Evolutionary conservation across 1,140 invertebrate genomes (phyloP).

Genomic region (Cydia pomonella): DNA sequence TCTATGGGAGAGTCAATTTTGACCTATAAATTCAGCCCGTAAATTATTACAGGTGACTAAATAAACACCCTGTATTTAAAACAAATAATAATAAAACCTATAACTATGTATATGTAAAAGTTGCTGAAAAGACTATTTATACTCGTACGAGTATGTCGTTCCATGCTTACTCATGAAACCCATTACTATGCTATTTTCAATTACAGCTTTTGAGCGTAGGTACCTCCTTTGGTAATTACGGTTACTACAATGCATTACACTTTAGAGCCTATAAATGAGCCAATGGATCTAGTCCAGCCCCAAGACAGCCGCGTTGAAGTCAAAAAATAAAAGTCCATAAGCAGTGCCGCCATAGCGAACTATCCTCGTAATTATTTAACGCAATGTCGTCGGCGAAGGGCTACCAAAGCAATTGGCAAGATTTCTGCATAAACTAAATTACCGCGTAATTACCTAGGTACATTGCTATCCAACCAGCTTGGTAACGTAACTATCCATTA

Average conservation of each 20-base stretch:
- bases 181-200: too few species aligned
- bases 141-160: background rate
- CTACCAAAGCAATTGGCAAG: slow-evolving; percentile 3
- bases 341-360: slow-evolving; percentile 1
- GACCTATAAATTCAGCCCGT: too few species aligned
- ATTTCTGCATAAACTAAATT: slow-evolving; percentile 11
- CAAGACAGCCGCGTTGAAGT: background rate
- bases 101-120: too few species aligned
- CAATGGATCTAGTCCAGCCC: background rate
- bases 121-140: too few species aligned
- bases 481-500: slow-evolving; percentile 6
- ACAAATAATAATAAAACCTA: background rate
- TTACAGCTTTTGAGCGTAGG: too few species aligned
- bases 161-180: background rate
- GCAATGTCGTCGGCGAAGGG: background rate
- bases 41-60: too few species aligned
- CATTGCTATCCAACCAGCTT: background rate
- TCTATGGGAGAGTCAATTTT: too few species aligned
- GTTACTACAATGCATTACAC: background rate
- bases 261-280: background rate
- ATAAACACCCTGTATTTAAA: too few species aligned
- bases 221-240: too few species aligned
- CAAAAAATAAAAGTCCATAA: slow-evolving; percentile 16
- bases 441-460: background rate
- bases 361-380: slow-evolving; percentile 2